These are phyloP conservation scores for Heliornis fulica DNA, from an alignment of 2,113 vertebrate genomes.

Conservation along the genomic window DNA sequence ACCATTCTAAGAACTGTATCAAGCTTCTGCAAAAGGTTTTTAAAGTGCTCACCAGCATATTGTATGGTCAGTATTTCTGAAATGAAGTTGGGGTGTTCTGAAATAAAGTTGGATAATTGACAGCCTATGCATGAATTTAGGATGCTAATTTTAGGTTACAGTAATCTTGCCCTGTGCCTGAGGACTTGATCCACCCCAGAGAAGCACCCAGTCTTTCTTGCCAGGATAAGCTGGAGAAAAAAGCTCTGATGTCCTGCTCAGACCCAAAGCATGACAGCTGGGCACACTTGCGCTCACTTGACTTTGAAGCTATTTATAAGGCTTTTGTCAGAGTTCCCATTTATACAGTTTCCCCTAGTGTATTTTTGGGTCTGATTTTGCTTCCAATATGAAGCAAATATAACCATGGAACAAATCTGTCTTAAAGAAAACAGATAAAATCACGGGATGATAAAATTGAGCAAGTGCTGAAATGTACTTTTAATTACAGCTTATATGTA, in stretches of 20 bases:
- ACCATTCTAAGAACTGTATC: not conserved
- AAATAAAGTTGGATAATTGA: not conserved
- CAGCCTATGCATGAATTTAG: not conserved
- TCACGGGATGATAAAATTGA: not conserved
- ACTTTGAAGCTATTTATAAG: constrained; percentile 1
- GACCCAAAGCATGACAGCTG: not conserved
- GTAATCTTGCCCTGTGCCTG: not conserved
- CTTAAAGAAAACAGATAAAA: not conserved
- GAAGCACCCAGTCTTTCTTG: not conserved
- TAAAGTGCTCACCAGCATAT: not conserved
- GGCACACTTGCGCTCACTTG: not conserved
- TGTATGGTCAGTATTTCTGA: not conserved
- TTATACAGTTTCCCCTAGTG: not conserved
- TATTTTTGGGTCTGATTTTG: not conserved
- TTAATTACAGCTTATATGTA: not conserved
- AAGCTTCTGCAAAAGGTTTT: not conserved
- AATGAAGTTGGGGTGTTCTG: not conserved
- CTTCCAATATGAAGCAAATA: not conserved
- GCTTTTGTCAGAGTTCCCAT: not conserved
- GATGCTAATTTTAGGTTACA: not conserved
- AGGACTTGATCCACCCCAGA: not conserved
- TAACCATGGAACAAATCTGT: not conserved
- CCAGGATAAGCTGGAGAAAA: not conserved
- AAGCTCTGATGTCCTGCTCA: not conserved
- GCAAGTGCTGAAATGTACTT: not conserved